Evolutionary conservation across 2,888 invertebrate genomes (phyloP).

Genomic region (Drosophila kuntzei): DNA sequence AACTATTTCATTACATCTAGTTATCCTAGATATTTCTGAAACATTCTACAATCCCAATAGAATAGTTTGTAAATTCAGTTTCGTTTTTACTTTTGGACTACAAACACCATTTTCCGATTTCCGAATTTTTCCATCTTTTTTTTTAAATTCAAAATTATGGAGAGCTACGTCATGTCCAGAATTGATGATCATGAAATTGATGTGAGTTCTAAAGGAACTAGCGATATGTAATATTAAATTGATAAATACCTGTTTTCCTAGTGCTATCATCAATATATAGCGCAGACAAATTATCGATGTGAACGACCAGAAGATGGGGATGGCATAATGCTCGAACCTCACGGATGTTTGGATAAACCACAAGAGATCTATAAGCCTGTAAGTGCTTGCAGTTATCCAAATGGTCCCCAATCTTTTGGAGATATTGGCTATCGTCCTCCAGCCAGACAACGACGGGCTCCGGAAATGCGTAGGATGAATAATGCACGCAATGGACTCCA

Average conservation of each 20-base stretch:
- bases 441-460: neutral
- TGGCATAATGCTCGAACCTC: slow-evolving; percentile 9
- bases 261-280: slow-evolving; percentile 37
- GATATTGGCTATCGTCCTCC: neutral
- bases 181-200: slow-evolving; percentile 34
- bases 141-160: slow-evolving; percentile 38
- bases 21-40: neutral
- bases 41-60: neutral
- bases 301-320: slow-evolving; percentile 25
- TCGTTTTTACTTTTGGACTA: slow-evolving; percentile 20
- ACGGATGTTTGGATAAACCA: neutral
- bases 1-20: neutral
- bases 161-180: slow-evolving; percentile 21
- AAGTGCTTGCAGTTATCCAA: neutral
- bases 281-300: slow-evolving; percentile 23
- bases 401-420: neutral
- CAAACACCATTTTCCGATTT: slow-evolving; percentile 11
- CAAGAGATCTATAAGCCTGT: slow-evolving; percentile 10
- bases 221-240: neutral
- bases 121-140: slow-evolving; percentile 1
- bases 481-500: slow-evolving; percentile 19
- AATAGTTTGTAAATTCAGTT: slow-evolving; percentile 8
- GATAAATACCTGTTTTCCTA: neutral
- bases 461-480: neutral
- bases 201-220: slow-evolving; percentile 1